These are phyloP conservation scores for Oceanites oceanicus DNA, from an alignment of 2,113 vertebrate genomes.

Conservation along the genomic window DNA sequence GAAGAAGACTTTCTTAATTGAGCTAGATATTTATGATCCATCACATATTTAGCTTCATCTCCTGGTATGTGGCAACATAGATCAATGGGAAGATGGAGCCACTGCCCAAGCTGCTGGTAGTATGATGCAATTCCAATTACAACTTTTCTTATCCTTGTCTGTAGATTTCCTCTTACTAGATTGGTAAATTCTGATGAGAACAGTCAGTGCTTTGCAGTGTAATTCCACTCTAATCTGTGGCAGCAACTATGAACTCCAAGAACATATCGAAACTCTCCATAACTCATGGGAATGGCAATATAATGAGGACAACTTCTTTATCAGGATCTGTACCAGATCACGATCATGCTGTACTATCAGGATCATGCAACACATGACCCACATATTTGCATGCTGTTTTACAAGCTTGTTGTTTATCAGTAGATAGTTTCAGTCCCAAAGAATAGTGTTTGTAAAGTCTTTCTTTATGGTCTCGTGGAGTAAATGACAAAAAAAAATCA, in stretches of 20 bases:
- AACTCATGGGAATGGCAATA: neutral
- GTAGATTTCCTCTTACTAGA: neutral
- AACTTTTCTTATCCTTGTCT: neutral
- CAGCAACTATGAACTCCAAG: neutral
- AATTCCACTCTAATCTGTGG: neutral
- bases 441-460: neutral
- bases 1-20: neutral
- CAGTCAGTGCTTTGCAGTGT: neutral
- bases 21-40: neutral
- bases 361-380: neutral
- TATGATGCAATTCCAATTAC: neutral
- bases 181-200: neutral
- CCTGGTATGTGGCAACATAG: neutral
- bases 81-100: neutral
- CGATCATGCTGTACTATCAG: neutral
- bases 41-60: neutral
- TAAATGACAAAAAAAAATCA: neutral
- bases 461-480: neutral
- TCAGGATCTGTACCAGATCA: neutral
- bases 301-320: neutral
- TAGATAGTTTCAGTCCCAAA: neutral
- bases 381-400: neutral
- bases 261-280: neutral
- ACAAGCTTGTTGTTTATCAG: neutral
- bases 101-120: neutral